phyloP scores from a whole-genome alignment of 2,113 vertebrate species.

The Strix uralensis region DNA sequence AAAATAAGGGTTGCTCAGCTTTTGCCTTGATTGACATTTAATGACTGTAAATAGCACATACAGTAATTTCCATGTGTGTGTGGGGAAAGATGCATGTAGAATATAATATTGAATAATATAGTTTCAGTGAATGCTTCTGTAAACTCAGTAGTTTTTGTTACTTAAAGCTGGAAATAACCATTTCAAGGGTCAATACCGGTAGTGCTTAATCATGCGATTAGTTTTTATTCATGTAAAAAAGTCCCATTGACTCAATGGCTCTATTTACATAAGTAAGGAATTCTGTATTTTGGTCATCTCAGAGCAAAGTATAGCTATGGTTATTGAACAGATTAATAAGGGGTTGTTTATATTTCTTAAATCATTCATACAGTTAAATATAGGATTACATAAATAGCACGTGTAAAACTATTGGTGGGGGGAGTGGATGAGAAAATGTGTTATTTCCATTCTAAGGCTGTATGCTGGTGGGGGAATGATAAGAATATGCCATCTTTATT shows the following conservation, averaged over 20 bases:
- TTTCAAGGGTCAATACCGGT: not conserved
- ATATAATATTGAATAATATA: not conserved
- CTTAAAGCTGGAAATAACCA: conserved; percentile 64
- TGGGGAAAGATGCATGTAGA: not conserved
- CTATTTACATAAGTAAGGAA: not conserved
- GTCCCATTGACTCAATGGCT: conserved; percentile 14
- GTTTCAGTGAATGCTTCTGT: conserved; percentile 18
- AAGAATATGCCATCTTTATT: not conserved
- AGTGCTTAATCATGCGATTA: conserved; percentile 25
- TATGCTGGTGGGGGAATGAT: not conserved
- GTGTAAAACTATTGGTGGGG: not conserved
- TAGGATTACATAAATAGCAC: not conserved
- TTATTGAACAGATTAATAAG: not conserved
- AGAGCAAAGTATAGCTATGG: not conserved
- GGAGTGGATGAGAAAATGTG: not conserved
- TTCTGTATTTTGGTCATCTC: not conserved
- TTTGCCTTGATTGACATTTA: not conserved
- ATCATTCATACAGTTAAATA: not conserved
- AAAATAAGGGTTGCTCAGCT: not conserved
- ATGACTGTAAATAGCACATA: not conserved
- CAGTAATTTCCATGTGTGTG: not conserved
- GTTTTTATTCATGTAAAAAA: conserved; percentile 3
- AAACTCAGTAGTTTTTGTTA: conserved; percentile 42
- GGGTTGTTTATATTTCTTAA: not conserved
- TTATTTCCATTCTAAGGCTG: not conserved